A percentile compares a stretch with the other conserved stretches of the same genome.
Evolutionary conservation across 2,797 vertebrate species (phyloP).

Genomic region (Sebastolobus alascanus): DNA sequence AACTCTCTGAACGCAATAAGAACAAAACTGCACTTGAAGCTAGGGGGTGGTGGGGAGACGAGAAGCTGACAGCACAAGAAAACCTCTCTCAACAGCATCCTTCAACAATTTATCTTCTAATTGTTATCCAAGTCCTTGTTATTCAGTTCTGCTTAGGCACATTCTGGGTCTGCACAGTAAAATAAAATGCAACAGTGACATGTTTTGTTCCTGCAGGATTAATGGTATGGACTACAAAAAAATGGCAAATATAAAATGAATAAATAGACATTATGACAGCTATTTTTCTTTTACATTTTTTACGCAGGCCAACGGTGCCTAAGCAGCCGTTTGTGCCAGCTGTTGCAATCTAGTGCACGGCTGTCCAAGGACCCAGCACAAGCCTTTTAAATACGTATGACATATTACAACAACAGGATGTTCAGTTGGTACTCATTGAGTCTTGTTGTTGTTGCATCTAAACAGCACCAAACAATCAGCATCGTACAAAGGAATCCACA

Average conservation of each 20-base stretch:
- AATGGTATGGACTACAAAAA: neutral
- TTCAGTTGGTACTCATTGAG: neutral
- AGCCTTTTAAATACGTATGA: neutral
- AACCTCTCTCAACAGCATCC: neutral
- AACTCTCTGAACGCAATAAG: neutral
- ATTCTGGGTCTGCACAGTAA: neutral
- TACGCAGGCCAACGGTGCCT: neutral
- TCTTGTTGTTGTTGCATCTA: neutral
- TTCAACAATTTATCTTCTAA: neutral
- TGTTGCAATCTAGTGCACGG: slow-evolving; percentile 10
- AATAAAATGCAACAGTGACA: neutral
- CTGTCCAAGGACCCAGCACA: neutral
- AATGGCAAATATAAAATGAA: slow-evolving; percentile 13
- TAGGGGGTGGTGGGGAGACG: neutral
- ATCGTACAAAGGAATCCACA: neutral
- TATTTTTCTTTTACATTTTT: slow-evolving; percentile 3
- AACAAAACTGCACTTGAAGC: neutral
- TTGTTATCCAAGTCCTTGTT: slow-evolving; percentile 7
- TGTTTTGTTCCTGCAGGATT: slow-evolving; percentile 3
- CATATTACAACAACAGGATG: neutral
- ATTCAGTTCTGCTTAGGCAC: neutral
- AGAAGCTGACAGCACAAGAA: neutral
- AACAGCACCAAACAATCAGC: neutral
- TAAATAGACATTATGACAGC: neutral
- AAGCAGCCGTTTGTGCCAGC: slow-evolving; percentile 10